These are phyloP conservation scores for Drosophila varians DNA, from an alignment of 1,140 invertebrate genomes.

Conservation along the genomic window DNA sequence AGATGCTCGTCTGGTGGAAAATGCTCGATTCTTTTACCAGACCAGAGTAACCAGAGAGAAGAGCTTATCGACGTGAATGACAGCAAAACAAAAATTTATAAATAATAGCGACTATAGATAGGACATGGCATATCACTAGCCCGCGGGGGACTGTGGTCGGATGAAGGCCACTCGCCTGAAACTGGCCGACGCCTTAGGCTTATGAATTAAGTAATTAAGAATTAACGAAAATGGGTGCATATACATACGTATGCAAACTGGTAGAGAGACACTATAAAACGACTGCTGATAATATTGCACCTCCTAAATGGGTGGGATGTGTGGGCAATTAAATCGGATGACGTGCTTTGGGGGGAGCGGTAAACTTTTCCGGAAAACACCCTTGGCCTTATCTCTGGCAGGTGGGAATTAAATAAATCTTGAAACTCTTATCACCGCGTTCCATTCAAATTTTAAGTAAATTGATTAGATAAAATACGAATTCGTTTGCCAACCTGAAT, in stretches of 20 bases:
- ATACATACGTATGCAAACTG: neutral
- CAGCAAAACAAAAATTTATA: constrained; percentile 44
- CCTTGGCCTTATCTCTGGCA: neutral
- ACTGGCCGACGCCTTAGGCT: constrained; percentile 14
- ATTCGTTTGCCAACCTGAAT: constrained; percentile 18
- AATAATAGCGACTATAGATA: constrained; percentile 42
- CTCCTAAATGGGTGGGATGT: constrained; percentile 30
- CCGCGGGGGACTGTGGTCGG: neutral
- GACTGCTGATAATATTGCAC: constrained; percentile 22
- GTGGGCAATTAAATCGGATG: constrained; percentile 27
- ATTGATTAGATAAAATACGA: constrained; percentile 31
- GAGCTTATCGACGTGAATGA: constrained; percentile 27
- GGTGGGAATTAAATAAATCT: constrained; percentile 31
- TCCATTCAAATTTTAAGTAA: constrained; percentile 27
- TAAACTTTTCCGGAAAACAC: constrained; percentile 15
- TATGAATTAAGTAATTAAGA: constrained; percentile 30
- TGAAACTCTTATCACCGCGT: constrained; percentile 27
- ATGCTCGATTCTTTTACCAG: constrained; percentile 16
- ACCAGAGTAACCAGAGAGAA: no score
- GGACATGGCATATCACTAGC: constrained; percentile 55
- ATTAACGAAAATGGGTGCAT: constrained; percentile 11
- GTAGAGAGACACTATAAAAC: constrained; percentile 18
- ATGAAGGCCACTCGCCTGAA: neutral
- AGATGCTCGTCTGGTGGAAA: constrained; percentile 17
- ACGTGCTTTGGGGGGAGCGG: constrained; percentile 20